phyloP scores from a whole-genome alignment of 2,113 vertebrate species.

The Limnothrissa miodon region DNA sequence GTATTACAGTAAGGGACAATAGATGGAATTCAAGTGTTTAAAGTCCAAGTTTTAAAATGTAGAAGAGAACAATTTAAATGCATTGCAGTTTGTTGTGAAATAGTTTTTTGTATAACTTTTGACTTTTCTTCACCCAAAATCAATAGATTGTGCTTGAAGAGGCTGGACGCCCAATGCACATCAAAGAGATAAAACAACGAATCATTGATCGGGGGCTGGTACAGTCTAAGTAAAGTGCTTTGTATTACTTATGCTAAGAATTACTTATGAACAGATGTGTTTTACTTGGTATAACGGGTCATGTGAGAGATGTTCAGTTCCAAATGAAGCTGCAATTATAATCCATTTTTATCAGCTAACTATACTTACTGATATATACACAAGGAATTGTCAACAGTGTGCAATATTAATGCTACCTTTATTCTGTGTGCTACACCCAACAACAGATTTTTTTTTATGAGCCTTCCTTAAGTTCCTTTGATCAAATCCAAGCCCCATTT shows the following conservation, averaged over 20 bases:
- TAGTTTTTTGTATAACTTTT: not conserved
- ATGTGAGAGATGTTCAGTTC: no score
- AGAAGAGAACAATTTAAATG: not conserved
- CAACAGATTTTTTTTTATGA: not conserved
- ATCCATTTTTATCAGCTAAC: no score
- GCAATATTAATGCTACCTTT: no score
- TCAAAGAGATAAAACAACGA: conserved; percentile 80
- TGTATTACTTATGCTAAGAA: not conserved
- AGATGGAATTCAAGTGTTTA: not conserved
- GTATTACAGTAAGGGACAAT: not conserved
- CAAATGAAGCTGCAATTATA: no score
- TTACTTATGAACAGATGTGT: not conserved
- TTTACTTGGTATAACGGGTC: no score
- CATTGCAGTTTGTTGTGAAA: no score
- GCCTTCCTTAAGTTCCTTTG: no score
- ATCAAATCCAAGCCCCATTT: not conserved
- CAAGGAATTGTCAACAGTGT: no score
- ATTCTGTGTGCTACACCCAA: not conserved
- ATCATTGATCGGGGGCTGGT: conserved; percentile 77
- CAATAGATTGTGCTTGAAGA: conserved; percentile 76
- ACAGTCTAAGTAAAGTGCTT: conserved; percentile 72
- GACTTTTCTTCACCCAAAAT: not conserved
- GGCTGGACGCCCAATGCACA: conserved; percentile 77
- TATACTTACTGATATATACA: no score
- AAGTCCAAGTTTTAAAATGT: not conserved